Conservation (phyloP, 2,888 invertebrate genomes). For the Epinotia bilunana region DNA sequence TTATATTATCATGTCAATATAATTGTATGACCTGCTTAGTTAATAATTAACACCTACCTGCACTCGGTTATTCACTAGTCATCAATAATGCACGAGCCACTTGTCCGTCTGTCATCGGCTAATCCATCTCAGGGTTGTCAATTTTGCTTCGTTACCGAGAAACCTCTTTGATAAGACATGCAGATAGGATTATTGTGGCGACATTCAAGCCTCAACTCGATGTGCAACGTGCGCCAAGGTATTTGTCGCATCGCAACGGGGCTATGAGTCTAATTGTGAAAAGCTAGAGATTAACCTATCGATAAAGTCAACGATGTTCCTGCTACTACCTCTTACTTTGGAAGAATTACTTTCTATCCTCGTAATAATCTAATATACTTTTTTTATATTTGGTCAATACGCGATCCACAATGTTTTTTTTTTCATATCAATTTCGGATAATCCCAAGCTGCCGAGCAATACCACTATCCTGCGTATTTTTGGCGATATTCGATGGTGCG, state of each 20-base stretch:
- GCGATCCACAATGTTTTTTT: too few species aligned
- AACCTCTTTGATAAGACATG: conserved; percentile 78
- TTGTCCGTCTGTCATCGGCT: conserved; percentile 46
- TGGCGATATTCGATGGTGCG: too few species aligned
- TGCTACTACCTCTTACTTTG: too few species aligned
- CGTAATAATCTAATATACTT: too few species aligned
- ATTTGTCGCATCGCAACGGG: not conserved
- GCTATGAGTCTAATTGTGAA: too few species aligned
- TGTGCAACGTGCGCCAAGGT: not conserved
- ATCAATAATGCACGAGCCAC: conserved; percentile 29
- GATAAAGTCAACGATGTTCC: too few species aligned
- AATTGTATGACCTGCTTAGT: not conserved
- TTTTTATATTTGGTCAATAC: too few species aligned
- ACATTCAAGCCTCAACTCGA: conserved; percentile 47
- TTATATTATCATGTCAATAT: not conserved
- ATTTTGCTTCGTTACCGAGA: conserved; percentile 66
- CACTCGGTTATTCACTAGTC: conserved; percentile 9
- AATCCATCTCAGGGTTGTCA: conserved; percentile 63
- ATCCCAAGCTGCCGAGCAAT: too few species aligned
- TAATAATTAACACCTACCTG: conserved; percentile 9
- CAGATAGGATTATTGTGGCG: conserved; percentile 68
- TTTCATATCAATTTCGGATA: too few species aligned
- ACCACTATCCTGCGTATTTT: too few species aligned
- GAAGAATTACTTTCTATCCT: too few species aligned
- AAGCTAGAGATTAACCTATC: too few species aligned